Evolutionary conservation across 2,797 vertebrate species (phyloP).

Genomic region (Mormyrops attenuatus): DNA sequence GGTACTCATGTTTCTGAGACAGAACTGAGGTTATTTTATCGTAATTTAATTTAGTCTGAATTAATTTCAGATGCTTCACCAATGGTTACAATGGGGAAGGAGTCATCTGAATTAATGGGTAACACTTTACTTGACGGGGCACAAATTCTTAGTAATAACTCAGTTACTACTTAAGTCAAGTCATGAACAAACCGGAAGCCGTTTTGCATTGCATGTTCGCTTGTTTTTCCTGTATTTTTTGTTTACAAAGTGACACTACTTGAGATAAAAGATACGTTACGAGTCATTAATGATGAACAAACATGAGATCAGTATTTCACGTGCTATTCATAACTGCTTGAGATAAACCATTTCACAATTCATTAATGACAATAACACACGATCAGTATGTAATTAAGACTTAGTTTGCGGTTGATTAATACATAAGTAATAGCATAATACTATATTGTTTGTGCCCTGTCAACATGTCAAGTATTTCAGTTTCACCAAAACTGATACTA

Average conservation of each 20-base stretch:
- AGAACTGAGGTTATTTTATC: neutral
- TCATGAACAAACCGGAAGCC: neutral
- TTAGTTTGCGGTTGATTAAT: neutral
- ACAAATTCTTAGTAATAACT: neutral
- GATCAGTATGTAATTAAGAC: neutral
- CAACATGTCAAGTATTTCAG: neutral
- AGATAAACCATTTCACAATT: neutral
- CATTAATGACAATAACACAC: neutral
- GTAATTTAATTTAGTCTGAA: constrained; percentile 19
- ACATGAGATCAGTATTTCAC: neutral
- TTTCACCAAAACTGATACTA: neutral
- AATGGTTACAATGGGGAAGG: neutral
- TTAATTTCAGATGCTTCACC: neutral
- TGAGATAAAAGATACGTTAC: neutral
- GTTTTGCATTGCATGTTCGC: neutral
- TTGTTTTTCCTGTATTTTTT: neutral
- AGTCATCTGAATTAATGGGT: neutral
- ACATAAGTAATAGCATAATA: neutral
- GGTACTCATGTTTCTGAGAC: constrained; percentile 15
- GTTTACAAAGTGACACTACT: neutral
- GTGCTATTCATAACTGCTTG: neutral
- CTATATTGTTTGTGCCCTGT: neutral
- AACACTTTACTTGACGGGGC: neutral
- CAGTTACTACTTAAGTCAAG: neutral
- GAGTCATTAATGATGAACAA: neutral